Evolutionary conservation across 2,113 vertebrate species (phyloP).

Genomic region (Podarcis muralis): DNA sequence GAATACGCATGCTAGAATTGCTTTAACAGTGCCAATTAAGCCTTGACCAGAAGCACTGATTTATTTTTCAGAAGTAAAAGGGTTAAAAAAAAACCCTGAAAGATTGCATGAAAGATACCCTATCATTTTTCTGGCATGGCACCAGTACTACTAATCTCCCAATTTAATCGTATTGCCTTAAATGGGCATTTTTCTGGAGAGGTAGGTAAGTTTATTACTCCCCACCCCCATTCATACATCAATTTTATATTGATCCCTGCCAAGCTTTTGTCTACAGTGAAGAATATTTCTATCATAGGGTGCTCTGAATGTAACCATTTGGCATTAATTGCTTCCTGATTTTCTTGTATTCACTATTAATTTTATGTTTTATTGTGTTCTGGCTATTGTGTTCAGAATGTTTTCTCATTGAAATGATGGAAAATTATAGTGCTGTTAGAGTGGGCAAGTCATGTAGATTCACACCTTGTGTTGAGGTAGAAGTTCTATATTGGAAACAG

Average conservation of each 20-base stretch:
- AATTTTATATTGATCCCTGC: background rate
- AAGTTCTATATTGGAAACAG: background rate
- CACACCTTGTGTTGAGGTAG: background rate
- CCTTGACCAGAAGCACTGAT: background rate
- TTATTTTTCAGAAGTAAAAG: background rate
- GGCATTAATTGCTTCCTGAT: background rate
- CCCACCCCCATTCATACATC: background rate
- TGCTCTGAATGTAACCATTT: background rate
- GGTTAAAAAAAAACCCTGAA: background rate
- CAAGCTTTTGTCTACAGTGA: background rate
- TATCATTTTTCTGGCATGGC: background rate
- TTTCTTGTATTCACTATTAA: background rate
- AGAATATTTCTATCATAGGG: background rate
- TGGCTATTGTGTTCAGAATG: background rate
- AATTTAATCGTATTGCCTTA: background rate
- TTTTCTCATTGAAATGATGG: background rate
- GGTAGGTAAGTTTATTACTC: background rate
- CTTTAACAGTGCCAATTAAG: background rate
- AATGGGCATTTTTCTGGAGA: background rate
- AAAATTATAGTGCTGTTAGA: background rate
- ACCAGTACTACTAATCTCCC: background rate
- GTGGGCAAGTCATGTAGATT: background rate
- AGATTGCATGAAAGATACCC: background rate
- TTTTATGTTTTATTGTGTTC: background rate
- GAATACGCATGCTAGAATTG: background rate